These are phyloP conservation scores for Ametastegia equiseti DNA, from an alignment of 2,888 invertebrate genomes.

Conservation along the genomic window DNA sequence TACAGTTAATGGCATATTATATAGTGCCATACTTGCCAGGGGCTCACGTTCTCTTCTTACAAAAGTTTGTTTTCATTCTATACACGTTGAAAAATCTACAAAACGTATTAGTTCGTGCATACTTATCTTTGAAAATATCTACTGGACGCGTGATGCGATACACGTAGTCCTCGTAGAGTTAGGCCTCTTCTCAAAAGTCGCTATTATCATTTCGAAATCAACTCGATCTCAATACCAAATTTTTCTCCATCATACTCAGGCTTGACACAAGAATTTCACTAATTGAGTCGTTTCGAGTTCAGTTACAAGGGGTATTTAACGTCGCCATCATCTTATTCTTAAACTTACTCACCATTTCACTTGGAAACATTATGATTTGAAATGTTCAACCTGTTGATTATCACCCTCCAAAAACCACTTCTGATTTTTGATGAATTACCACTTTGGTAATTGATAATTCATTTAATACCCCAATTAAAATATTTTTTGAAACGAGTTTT, in stretches of 20 bases:
- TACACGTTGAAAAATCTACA: not conserved
- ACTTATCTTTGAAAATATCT: slow-evolving; percentile 24
- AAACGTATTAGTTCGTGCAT: not conserved
- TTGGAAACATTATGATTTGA: too few relatives aligned
- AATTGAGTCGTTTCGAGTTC: not conserved
- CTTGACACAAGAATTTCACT: too few relatives aligned
- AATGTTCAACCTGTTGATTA: too few relatives aligned
- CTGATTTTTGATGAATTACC: too few relatives aligned
- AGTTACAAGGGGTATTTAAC: too few relatives aligned
- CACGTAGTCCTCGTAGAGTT: not conserved
- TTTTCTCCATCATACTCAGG: not conserved
- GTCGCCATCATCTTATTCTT: too few relatives aligned
- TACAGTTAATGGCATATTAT: slow-evolving; percentile 11
- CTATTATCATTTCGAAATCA: not conserved
- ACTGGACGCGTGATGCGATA: not conserved
- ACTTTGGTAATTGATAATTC: too few relatives aligned
- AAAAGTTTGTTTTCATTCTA: not conserved
- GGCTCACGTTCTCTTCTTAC: slow-evolving; percentile 11
- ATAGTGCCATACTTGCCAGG: slow-evolving; percentile 14
- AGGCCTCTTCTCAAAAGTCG: not conserved
- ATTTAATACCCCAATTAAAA: too few relatives aligned
- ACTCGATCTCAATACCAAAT: not conserved
- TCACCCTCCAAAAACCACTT: too few relatives aligned
- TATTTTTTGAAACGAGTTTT: too few relatives aligned
- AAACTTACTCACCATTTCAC: too few relatives aligned